Evolutionary conservation across 1,140 invertebrate genomes (phyloP).

Genomic region (Hestina assimilis): DNA sequence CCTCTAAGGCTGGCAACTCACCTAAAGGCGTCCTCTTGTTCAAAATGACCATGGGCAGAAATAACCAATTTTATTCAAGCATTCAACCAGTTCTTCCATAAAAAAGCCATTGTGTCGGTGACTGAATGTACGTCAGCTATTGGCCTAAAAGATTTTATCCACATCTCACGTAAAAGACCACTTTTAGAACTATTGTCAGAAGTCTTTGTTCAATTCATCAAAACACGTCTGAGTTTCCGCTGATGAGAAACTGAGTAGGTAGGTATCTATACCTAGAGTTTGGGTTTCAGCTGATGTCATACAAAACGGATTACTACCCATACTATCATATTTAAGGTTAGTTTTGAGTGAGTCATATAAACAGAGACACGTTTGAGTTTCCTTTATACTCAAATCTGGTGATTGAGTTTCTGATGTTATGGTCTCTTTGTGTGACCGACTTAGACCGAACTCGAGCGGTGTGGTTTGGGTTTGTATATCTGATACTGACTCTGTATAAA

Average conservation of each 20-base stretch:
- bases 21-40: no score
- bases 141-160: no score
- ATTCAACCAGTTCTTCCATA: no score
- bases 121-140: no score
- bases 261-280: constrained; percentile 44
- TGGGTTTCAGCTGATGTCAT: constrained; percentile 61
- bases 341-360: constrained; percentile 45
- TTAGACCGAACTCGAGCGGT: constrained; percentile 56
- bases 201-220: constrained; percentile 35
- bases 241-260: constrained; percentile 39
- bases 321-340: constrained; percentile 36
- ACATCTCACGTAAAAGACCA: no score
- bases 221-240: constrained; percentile 60
- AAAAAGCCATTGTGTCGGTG: no score
- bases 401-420: constrained; percentile 52
- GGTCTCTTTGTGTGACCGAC: constrained; percentile 54
- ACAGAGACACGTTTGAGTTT: constrained; percentile 64
- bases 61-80: no score
- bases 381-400: constrained; percentile 60
- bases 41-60: no score
- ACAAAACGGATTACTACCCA: constrained; percentile 26
- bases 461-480: constrained; percentile 70
- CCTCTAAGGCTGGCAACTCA: no score
- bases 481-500: constrained; percentile 54
- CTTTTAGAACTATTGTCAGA: constrained; percentile 40